Conservation (phyloP, 1,140 invertebrate species). For the Helicoverpa armigera region DNA sequence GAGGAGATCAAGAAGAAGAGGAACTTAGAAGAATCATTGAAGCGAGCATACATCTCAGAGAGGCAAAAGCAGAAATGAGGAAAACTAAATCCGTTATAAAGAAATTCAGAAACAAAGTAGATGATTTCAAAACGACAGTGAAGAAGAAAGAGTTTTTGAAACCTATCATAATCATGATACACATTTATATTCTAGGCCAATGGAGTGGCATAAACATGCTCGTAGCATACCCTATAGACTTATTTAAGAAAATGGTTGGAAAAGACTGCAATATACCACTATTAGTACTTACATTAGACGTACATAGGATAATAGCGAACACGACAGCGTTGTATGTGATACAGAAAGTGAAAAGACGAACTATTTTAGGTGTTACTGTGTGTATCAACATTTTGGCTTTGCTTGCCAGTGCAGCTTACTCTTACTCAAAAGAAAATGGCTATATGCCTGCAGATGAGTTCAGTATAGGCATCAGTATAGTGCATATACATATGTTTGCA, state of each 20-base stretch:
- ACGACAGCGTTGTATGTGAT: slow-evolving; percentile 61
- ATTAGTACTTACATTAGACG: slow-evolving; percentile 62
- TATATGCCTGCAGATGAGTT: slow-evolving; percentile 61
- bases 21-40: slow-evolving; percentile 68
- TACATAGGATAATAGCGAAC: slow-evolving; percentile 68
- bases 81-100: slow-evolving; percentile 56
- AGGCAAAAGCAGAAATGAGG: slow-evolving; percentile 59
- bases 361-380: slow-evolving; percentile 60
- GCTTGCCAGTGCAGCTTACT: slow-evolving; percentile 58
- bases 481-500: slow-evolving; percentile 68
- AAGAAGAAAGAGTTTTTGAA: slow-evolving; percentile 68
- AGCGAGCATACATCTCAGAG: slow-evolving; percentile 58
- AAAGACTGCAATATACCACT: slow-evolving; percentile 57
- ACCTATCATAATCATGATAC: slow-evolving; percentile 70
- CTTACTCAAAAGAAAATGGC: slow-evolving; percentile 53
- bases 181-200: slow-evolving; percentile 63
- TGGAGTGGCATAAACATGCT: slow-evolving; percentile 67
- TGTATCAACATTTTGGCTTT: slow-evolving; percentile 61
- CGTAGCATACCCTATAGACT: slow-evolving; percentile 63
- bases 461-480: slow-evolving; percentile 59
- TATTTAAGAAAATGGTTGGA: slow-evolving; percentile 62
- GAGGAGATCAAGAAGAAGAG: slow-evolving; percentile 64
- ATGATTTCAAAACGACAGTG: slow-evolving; percentile 58
- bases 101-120: slow-evolving; percentile 54
- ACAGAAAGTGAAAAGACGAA: slow-evolving; percentile 66